Evolutionary conservation across 2,888 invertebrate genomes (phyloP).

Genomic region (Rhabditoides inermis): DNA sequence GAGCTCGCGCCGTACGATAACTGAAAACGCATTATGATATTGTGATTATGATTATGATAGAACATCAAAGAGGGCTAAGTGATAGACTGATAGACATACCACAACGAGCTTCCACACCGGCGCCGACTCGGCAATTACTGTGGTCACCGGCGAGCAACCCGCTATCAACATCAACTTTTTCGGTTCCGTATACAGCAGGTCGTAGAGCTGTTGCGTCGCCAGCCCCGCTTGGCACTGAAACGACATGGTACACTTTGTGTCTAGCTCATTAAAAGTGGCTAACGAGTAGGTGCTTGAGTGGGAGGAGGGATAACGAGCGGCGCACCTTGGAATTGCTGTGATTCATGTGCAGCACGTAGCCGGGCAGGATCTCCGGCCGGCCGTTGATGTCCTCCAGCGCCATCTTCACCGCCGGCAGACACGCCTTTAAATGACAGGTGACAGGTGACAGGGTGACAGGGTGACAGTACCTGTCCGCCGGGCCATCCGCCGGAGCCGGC

Average conservation of each 20-base stretch:
- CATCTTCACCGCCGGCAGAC: constrained; percentile 90
- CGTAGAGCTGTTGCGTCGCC: constrained; percentile 96
- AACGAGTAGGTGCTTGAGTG: no score
- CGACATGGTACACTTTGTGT: neutral
- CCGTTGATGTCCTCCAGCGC: constrained; percentile 83
- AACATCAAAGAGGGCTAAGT: no score
- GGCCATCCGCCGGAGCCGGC: constrained; percentile 76
- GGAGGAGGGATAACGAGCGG: neutral
- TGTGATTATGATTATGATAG: no score
- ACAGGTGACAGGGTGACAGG: no score
- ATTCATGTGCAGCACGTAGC: constrained; percentile 43
- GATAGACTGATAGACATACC: constrained; percentile 70
- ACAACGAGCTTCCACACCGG: constrained; percentile 99
- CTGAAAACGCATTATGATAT: no score
- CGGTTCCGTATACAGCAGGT: constrained; percentile 74
- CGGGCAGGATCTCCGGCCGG: constrained; percentile 38
- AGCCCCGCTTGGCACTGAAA: constrained; percentile 91
- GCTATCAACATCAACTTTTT: constrained; percentile 84
- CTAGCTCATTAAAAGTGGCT: neutral
- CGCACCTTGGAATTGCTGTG: constrained; percentile 49
- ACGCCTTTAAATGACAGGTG: constrained; percentile 66
- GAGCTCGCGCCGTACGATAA: constrained; percentile 97
- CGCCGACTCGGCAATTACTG: constrained; percentile 95
- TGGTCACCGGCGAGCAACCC: constrained; percentile 96
- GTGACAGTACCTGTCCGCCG: constrained; percentile 67